Evolutionary conservation across 2,113 vertebrate genomes (phyloP), one percentile per base, ranked within the genome.

Genomic region (Phoenicopterus ruber): DNA sequence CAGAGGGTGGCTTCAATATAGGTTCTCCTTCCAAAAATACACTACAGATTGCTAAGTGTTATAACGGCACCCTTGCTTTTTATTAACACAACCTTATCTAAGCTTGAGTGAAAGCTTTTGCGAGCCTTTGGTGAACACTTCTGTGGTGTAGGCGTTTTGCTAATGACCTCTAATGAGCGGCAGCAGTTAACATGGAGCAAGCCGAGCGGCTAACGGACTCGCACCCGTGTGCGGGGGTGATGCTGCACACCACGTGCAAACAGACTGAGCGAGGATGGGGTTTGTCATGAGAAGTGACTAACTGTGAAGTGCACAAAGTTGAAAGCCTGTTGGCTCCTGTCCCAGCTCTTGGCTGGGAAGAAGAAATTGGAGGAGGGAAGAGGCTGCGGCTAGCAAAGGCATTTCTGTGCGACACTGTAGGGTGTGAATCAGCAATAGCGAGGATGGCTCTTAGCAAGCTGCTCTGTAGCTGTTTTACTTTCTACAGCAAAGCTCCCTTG

Each of bases 171-270:
- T 40, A 31, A 29, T 38, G 83, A 62, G 81, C 0, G 0, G 57
- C 70, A 58, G 82, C 78, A 29, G 67, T 57, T 81, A 58, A 28
- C 32, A 1, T 0, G 8, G 76, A 40, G 76, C 21, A 14, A n/a
- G 76, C 13, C 1, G 6, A 46, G 74, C 1, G 3, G 79, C 74
- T 65, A 4, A 25, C 6, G 2, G 55, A 24, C 70, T 65, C 5
- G 1, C 46, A 6, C 18, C 59, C 0, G 0, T 5, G 52, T 5
- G 36, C 2, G 10, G 22, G 31, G 55, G 24, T 18, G 62, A 47
- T 36, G 61, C 26, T 38, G 44, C 57, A 2, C 36, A 1, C 36
- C 2, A 0, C 0, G 3, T 2, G 2, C 61, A 14, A 10, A 15
- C 25, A 66, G 62, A 16, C 19, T 0, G 2, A 26, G 65, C 3